Base-by-base conservation (phyloP, 2,797 vertebrate genomes). In the Tapirus indicus region DNA sequence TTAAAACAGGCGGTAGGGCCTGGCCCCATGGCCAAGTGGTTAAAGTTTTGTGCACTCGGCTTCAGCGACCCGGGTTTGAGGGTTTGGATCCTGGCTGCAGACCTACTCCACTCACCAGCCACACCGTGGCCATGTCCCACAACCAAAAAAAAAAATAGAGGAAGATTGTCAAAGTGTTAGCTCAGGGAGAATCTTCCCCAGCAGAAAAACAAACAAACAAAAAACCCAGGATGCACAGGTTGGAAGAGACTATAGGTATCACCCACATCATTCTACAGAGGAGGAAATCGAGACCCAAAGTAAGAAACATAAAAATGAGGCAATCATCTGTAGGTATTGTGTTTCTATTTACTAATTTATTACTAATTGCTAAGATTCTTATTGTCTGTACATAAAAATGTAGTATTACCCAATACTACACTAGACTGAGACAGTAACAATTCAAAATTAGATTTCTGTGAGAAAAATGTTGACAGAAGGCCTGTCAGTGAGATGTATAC, bases 381-480 rank as follows among this genome's bases (percentile, higher is more conserved):
- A 88, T 35, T 87, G 75, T 69, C n/a, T 71, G 13, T 74, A 2
- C 68, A 85, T 64, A 82, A 97, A 95, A 94, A 87, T 62, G n/a
- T 82, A 77, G 27, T 16, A 16, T 94, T 47, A 66, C 35, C 71
- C 38, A 91, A 83, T 77, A 64, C 10, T 86, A 69, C 6, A 80
- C 78, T 96, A 71, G 52, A 64, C 23, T 52, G 56, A 93, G 29
- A 87, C 25, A 91, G 90, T 78, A 89, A 88, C 97, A 79, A 74
- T 87, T 97, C 41, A 74, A 91, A 96, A 89, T 94, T 94, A 75
- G 68, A 86, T 91, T 11, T 92, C 85, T 66, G 16, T 66, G 72
- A 94, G 60, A 93, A 96, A 96, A 96, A 91, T 79, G 75, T 58
- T 96, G 92, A 97, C 96, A 97, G 87, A 95, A 96, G 92, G 79